A percentile compares a stretch with the other conserved stretches of the same genome.
phyloP scores from a whole-genome alignment of 2,797 vertebrate species.

The Gymnopithys bicolor region DNA sequence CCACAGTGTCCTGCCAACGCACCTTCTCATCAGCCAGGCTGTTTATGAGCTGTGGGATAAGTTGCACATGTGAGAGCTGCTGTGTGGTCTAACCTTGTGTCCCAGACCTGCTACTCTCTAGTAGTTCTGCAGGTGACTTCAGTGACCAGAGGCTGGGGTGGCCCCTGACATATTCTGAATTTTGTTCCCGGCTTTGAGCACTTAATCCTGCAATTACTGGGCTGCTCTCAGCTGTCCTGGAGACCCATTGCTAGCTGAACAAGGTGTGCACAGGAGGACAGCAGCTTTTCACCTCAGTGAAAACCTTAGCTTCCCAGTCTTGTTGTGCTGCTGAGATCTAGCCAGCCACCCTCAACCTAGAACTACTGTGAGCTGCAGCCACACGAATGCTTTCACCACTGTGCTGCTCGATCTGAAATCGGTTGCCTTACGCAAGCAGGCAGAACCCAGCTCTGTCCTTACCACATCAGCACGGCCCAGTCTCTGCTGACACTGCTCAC shows the following conservation, averaged over 20 bases:
- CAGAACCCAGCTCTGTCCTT: background rate
- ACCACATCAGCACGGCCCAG: slow-evolving; percentile 86
- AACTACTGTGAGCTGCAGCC: background rate
- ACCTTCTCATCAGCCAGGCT: slow-evolving; percentile 90
- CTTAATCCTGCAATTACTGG: background rate
- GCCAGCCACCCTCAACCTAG: background rate
- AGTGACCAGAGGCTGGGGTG: background rate
- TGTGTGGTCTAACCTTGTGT: background rate
- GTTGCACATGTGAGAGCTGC: background rate
- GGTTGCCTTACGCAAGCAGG: background rate
- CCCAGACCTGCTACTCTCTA: background rate
- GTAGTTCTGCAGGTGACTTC: background rate
- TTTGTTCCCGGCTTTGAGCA: background rate
- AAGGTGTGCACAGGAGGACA: background rate
- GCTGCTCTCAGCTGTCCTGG: background rate
- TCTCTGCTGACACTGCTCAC: slow-evolving; percentile 85
- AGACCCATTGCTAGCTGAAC: background rate
- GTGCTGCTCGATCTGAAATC: background rate
- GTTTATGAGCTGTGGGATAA: slow-evolving; percentile 83
- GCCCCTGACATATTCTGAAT: background rate
- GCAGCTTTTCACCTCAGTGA: background rate
- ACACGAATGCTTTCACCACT: background rate
- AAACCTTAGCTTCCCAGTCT: background rate
- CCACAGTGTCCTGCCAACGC: slow-evolving; percentile 88
- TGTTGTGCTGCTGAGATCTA: background rate